Base-by-base conservation (phyloP, 2,797 vertebrate species). In the Cirrhinus molitorella region DNA sequence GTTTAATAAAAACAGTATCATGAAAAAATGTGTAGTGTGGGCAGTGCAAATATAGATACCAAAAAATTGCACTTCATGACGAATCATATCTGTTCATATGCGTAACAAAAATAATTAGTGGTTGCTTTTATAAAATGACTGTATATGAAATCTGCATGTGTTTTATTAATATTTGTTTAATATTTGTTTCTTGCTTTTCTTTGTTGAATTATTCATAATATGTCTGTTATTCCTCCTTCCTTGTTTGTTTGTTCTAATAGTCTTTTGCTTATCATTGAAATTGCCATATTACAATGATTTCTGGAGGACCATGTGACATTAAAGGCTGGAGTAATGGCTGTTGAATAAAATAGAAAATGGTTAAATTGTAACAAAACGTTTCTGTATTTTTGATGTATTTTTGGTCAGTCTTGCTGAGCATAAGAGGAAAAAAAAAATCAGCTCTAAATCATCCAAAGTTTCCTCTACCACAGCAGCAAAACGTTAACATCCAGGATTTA, bases 401-500 rank as follows among this genome's bases (percentile, higher is more conserved):
- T 45, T 47, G 13, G 43, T 63, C 7, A 31, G 12, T 12, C 4
- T 16, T 63, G 25, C 23, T 49, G 4, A 31, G 23, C 14, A 28
- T 19, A 49, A 49, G 25, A 28, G 9, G 17, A 66, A 66, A 66
- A 25, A 53, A 53, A 21, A 51, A 51, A 19, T 10, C 19, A n/a
- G 25, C 59, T 61, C 25, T 61, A 61, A 28, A 28, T 61, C 59
- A 61, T 61, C 3, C 13, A 61, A 57, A 57, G 25, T 31, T 63
- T 63, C 25, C 25, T 63, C 59, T 31, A 28, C 14, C 59, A 37
- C 61, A 37, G 63, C 63, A 67, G 63, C 47, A 79, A 67, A 78
- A 37, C 9, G 13, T 82, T 84, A 71, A 57, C 34, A 66, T 83
- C 67, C 78, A 70, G 55, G 81, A 82, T 88, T 84, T 75, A 79